phyloP scores from a whole-genome alignment of 1,140 invertebrate genomes.

The Papilio machaon region DNA sequence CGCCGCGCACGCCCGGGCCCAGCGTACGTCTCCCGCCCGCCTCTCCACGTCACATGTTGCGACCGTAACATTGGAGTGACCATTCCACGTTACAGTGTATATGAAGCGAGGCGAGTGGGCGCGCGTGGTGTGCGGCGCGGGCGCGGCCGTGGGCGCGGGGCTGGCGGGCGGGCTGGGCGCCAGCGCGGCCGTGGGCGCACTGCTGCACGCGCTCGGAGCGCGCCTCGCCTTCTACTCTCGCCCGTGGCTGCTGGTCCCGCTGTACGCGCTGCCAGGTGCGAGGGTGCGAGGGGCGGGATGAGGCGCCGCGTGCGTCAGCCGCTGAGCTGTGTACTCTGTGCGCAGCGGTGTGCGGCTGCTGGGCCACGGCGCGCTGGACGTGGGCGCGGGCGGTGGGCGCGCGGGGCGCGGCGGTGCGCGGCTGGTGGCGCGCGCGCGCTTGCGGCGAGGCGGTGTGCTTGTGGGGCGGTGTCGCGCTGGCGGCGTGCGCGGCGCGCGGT shows the following conservation, averaged over 20 bases:
- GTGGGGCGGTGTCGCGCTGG: constrained; percentile 82
- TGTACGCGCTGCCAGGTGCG: constrained; percentile 78
- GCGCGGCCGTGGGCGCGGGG: constrained; percentile 39
- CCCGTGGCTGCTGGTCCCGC: constrained; percentile 81
- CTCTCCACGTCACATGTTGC: constrained; percentile 1
- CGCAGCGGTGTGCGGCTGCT: constrained; percentile 74
- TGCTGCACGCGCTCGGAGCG: constrained; percentile 51
- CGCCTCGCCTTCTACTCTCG: constrained; percentile 57
- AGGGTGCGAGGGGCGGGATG: constrained; percentile 81
- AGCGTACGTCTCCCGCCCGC: constrained; percentile 34
- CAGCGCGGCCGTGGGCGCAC: constrained; percentile 40
- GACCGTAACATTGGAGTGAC: constrained; percentile 34
- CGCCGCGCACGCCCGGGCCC: constrained; percentile 41
- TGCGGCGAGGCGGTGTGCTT: constrained; percentile 48
- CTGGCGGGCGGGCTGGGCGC: constrained; percentile 44
- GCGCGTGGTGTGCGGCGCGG: constrained; percentile 46
- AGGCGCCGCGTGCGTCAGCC: constrained; percentile 38
- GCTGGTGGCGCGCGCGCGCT: constrained; percentile 53
- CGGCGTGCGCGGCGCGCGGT: constrained; percentile 81
- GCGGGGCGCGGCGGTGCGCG: constrained; percentile 55
- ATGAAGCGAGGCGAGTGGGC: constrained; percentile 44
- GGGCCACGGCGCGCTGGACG: constrained; percentile 83
- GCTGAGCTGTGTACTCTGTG: background rate
- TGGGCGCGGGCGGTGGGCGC: constrained; percentile 41
- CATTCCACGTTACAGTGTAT: constrained; percentile 45